Conservation (phyloP, 2,888 invertebrate genomes). For the Habrosyne pyritoides region DNA sequence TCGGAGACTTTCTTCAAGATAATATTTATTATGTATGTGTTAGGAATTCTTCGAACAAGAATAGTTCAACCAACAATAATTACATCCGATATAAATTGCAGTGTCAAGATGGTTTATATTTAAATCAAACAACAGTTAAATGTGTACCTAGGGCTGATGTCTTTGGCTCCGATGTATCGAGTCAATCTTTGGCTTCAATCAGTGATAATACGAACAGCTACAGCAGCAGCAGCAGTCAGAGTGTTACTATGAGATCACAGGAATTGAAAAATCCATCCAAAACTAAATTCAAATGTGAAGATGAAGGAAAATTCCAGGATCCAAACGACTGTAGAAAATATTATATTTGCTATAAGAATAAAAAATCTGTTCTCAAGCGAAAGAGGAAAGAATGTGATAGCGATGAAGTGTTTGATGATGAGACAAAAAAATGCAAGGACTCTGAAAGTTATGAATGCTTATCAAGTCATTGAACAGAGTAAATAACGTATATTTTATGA, state of each 20-base stretch:
- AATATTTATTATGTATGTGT: constrained; percentile 75
- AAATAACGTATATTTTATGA: background rate
- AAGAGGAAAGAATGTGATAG: constrained; percentile 68
- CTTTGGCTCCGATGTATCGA: no score
- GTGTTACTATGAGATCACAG: constrained; percentile 3
- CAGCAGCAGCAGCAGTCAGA: constrained; percentile 16
- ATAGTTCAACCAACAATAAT: constrained; percentile 5
- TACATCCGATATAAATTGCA: constrained; percentile 66
- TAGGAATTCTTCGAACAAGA: constrained; percentile 35
- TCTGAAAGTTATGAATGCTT: constrained; percentile 59
- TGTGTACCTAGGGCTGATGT: constrained; percentile 43
- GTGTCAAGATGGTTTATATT: constrained; percentile 60
- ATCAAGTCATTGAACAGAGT: background rate
- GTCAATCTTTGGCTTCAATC: constrained; percentile 17
- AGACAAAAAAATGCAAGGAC: constrained; percentile 62
- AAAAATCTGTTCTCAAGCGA: constrained; percentile 49
- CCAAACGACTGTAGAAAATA: constrained; percentile 69
- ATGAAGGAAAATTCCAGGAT: constrained; percentile 42
- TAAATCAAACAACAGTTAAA: constrained; percentile 56
- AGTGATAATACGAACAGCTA: constrained; percentile 32
- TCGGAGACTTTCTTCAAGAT: constrained; percentile 58
- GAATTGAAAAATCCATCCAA: constrained; percentile 6
- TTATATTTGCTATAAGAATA: constrained; percentile 65
- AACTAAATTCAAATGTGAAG: constrained; percentile 35
- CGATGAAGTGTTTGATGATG: constrained; percentile 68